These are phyloP conservation scores for Wiebesia pumilae DNA, from an alignment of 1,140 invertebrate genomes.

Conservation along the genomic window DNA sequence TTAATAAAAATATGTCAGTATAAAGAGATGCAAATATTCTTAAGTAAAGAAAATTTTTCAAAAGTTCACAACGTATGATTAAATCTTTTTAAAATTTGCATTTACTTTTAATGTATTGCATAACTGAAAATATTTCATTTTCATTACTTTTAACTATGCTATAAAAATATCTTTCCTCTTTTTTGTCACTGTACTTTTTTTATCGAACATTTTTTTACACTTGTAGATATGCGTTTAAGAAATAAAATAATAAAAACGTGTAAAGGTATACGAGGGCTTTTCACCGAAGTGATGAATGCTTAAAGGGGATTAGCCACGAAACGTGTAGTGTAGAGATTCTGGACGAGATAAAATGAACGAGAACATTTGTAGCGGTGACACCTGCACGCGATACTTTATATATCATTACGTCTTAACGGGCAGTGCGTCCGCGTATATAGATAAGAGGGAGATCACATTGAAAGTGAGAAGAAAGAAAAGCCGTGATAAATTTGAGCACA, in stretches of 20 bases:
- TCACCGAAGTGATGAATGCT: conserved; percentile 46
- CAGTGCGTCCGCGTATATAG: conserved; percentile 17
- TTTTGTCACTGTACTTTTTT: background rate
- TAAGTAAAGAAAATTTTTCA: too few species aligned
- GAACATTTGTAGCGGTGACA: conserved; percentile 64
- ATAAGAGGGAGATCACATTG: conserved; percentile 7
- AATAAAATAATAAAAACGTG: background rate
- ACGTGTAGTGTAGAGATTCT: conserved; percentile 19
- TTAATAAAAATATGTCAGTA: too few species aligned
- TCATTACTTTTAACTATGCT: background rate
- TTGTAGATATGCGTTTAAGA: conserved; percentile 14
- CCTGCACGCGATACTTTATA: conserved; percentile 65
- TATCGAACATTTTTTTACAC: conserved; percentile 8
- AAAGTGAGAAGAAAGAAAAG: conserved; percentile 36
- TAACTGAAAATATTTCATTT: background rate
- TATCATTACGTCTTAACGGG: conserved; percentile 58
- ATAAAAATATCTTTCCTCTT: background rate
- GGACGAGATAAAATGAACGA: conserved; percentile 37
- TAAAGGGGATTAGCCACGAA: conserved; percentile 40
- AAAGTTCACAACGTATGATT: too few species aligned
- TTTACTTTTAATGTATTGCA: too few species aligned
- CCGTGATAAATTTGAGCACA: background rate
- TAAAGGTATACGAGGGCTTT: conserved; percentile 18
- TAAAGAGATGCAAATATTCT: too few species aligned
- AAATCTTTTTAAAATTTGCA: too few species aligned